A percentile compares a stretch with the other conserved stretches of the same genome.
Conservation (phyloP, 2,113 vertebrate genomes). For the Mus pahari region DNA sequence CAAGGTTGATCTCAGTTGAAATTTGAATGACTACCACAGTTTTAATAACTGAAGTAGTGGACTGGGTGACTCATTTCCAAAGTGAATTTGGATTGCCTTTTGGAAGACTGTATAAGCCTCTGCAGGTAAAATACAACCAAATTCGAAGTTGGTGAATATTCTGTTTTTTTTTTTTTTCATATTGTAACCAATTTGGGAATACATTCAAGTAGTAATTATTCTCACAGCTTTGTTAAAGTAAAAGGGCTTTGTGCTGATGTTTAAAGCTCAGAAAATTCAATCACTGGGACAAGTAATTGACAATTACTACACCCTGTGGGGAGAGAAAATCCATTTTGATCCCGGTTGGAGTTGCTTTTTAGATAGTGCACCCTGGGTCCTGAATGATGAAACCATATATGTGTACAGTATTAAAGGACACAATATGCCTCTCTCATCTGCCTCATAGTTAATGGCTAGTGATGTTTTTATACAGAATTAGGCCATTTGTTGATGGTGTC, state of each 20-base stretch:
- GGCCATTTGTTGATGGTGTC: background rate
- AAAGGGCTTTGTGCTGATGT: conserved; percentile 55
- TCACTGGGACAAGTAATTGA: conserved; percentile 65
- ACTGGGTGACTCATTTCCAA: background rate
- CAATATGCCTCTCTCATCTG: conserved; percentile 44
- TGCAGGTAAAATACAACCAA: conserved; percentile 29
- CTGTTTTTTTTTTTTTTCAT: conserved; percentile 40
- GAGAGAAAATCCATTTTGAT: conserved; percentile 62
- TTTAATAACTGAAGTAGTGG: conserved; percentile 4
- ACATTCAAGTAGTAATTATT: conserved; percentile 64
- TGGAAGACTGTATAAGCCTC: background rate
- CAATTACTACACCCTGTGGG: conserved; percentile 61
- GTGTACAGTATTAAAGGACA: conserved; percentile 3
- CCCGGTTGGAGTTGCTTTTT: conserved; percentile 64
- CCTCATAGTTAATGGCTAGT: background rate
- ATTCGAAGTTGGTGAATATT: background rate
- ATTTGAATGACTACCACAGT: background rate
- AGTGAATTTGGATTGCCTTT: conserved; percentile 2
- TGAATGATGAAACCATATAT: conserved; percentile 29
- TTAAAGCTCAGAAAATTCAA: conserved; percentile 76
- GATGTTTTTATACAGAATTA: conserved; percentile 46
- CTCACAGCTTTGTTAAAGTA: conserved; percentile 61
- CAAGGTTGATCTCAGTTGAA: background rate
- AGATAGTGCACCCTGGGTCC: conserved; percentile 38
- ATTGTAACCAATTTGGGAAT: conserved; percentile 63